Evolutionary conservation across 2,113 vertebrate species (phyloP), one percentile per base, ranked within the genome.

Genomic region (Picathartes gymnocephalus): DNA sequence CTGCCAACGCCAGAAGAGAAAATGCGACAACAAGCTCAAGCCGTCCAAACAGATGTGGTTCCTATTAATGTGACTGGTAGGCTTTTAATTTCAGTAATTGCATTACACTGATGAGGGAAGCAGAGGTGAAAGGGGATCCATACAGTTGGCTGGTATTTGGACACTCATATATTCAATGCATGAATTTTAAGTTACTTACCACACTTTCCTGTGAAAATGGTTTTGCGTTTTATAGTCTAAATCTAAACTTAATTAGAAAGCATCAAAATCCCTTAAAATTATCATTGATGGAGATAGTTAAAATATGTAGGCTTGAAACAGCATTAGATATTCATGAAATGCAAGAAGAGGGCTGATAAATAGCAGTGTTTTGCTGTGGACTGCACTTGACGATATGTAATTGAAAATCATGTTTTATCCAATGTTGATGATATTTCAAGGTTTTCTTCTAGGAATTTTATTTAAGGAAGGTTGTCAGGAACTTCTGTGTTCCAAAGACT

Each of bases 1-100:
- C 97, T 99, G 93, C 99, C 99, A 70, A 99, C 99, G 0, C 99
- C 99, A 17, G 99, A 99, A 94, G 99, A 99, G 98, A 99, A 98
- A 97, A 99, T 99, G 98, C 98, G 99, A 66, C 99, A 98, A 81
- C 98, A 98, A 48, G 99, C 99, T 7, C 98, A 99, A 88, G 98
- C 99, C 4, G 98, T 99, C 96, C 98, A 98, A 76, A 98, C 99
- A 19, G 99, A 99, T 88, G 98, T 99, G 77, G 97, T 99, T 79
- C 98, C 99, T 58, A 99, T 99, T 97, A 99, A 99, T 90, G 98
- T 99, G 96, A 99, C 99, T 91, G 99, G 99, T 99, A 98, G 33
- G 95, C 95, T 94, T 90, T 91, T 86, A 39, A 86, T 40, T 96
- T 90, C 86, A 81, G 30, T 86, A 42, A 44, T 81, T 86, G 24